Base-by-base conservation (phyloP, 2,888 invertebrate genomes). In the Nemotelus pantherinus region DNA sequence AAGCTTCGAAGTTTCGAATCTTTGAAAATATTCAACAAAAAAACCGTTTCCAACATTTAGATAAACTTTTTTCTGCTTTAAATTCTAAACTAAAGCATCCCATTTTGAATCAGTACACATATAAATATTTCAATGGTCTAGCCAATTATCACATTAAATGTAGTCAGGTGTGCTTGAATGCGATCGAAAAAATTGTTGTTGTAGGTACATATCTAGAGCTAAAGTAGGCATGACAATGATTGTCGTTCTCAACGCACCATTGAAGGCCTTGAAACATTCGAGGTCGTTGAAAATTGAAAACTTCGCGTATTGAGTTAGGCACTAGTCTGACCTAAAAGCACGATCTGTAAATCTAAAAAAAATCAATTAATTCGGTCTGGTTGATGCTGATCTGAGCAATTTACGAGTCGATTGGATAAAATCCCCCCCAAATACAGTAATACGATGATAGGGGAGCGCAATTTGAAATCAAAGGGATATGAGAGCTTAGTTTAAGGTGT, bases 241-340 rank as follows among this genome's bases (percentile, higher is more conserved):
- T 2, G 47, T 47, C 43, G 55, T 44, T 70, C 55, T 55, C 43
- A 55, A 70, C 55, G 55, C 58, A 60, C 58, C 72, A 48, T 25
- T 43, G 57, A 25, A 63, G 48, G 63, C 74, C 74, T 74, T 74
- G 74, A 9, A 57, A 74, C 9, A 48, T 74, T 50, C 60, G 63
- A 74, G 74, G 74, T 39, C 74, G 41, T 6, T 5, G 74, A 74
- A 63, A 74, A 74, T 48, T 44, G 9, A 47, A 25, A 48, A 68
- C 25, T 68, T 39, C 25, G 39, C 39, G 48, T 68, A 48, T 48
- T 68, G 7, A 48, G 25, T 50, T 47, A n/a, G 25, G n/a, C 41
- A 60, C 60, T 60, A 39, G 39, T 3, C 60, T 43, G 41, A 7
- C 60, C 7, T 39, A 60, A 60, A 60, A 41, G 41, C n/a, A 25